Base-by-base conservation (phyloP, 2,888 invertebrate genomes). In the Andrena fulva region DNA sequence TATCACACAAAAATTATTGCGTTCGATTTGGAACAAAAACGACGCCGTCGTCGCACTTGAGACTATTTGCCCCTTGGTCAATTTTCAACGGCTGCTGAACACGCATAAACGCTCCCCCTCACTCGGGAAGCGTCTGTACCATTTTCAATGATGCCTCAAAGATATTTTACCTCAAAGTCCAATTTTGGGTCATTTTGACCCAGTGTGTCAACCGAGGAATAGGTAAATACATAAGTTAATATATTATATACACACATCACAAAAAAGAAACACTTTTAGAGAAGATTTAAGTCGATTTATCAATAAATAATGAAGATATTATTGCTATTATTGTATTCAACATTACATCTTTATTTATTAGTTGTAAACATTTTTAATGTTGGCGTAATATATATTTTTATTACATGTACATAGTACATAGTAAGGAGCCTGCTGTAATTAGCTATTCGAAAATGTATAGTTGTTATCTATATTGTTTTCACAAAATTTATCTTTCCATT, bases 301-400 rank as follows among this genome's bases (percentile, higher is more conserved):
- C 42, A 29, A 63, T 64, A 60, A 81, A 68, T 63, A 50, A 66
- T 42, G 71, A 77, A 63, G 56, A 72, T 78, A 82, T 77, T 82
- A 82, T 64, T 81, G 75, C 80, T 80, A 71, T 70, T 78, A 82
- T 76, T 83, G 80, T 85, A 77, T 72, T 78, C 78, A 80, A 78
- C 54, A 70, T 77, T 68, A 77, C 67, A 86, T 72, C 80, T 77
- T 86, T 85, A 87, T 85, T 86, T 86, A 86, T 80, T 74, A 74
- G 71, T 72, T 84, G 56, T 74, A 79, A 79, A 80, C 70, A 68
- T 80, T 87, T 84, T 84, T 84, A 87, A 87, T 69, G 72, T 80
- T 77, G 77, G 82, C 72, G 78, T 80, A 83, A 73, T 87, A 85
- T 87, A 85, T 85, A 85, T 86, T 82, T 86, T 85, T 85, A 82